Evolutionary conservation across 2,888 invertebrate genomes (phyloP).

Genomic region (Stratiomys singularior): DNA sequence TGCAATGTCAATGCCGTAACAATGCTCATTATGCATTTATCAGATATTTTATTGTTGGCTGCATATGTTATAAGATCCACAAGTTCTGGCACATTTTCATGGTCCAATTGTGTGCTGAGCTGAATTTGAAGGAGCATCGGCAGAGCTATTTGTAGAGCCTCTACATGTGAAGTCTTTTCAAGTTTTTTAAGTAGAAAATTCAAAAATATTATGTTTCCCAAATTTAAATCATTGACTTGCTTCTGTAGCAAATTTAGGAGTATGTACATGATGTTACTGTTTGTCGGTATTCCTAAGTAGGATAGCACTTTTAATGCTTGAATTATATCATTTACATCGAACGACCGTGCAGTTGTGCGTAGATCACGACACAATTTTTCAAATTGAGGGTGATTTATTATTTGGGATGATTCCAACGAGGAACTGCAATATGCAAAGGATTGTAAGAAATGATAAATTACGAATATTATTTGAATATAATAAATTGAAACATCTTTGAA

Average conservation of each 20-base stretch:
- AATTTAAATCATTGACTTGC: constrained; percentile 70
- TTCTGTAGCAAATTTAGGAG: constrained; percentile 73
- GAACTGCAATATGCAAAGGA: constrained; percentile 57
- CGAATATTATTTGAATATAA: too few relatives aligned
- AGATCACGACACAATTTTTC: constrained; percentile 70
- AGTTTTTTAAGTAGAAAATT: constrained; percentile 70
- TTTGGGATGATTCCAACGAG: constrained; percentile 62
- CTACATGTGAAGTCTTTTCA: constrained; percentile 69
- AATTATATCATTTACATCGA: constrained; percentile 69
- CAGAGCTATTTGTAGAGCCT: constrained; percentile 73
- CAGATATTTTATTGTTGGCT: constrained; percentile 67
- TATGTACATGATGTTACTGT: constrained; percentile 71
- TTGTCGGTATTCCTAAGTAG: constrained; percentile 69
- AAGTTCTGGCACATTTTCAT: constrained; percentile 67
- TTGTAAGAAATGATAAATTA: too few relatives aligned
- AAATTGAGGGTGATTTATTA: constrained; percentile 70
- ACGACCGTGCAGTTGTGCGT: constrained; percentile 67
- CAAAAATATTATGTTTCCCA: constrained; percentile 72
- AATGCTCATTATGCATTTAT: constrained; percentile 68
- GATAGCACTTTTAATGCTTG: constrained; percentile 71
- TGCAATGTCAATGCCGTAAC: constrained; percentile 67
- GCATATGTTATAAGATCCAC: constrained; percentile 69
- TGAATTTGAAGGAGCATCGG: constrained; percentile 76
- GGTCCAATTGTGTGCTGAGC: constrained; percentile 70
- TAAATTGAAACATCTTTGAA: too few relatives aligned